Evolutionary conservation across 1,140 invertebrate genomes (phyloP), one percentile per base, ranked within the genome.

Genomic region (Pemphigus obesinymphae): DNA sequence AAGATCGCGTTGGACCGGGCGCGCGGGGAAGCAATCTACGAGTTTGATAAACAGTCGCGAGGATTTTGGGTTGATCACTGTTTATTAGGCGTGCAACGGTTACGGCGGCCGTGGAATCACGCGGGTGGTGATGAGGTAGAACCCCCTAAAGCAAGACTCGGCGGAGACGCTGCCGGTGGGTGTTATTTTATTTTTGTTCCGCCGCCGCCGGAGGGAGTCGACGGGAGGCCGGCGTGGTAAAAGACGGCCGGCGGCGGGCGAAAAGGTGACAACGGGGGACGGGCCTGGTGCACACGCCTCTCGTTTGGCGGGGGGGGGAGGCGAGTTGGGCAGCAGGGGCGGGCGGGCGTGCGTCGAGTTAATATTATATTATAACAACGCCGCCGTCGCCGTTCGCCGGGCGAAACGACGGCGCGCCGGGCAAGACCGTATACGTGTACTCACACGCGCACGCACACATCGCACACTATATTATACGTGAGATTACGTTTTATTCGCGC

Each of bases 41-140:
- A 43, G 75, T 80, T 80, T 80, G 75, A 80, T 80, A 61, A 80
- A 80, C 75, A 80, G 75, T 61, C 37, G 55, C 40, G 75, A 61
- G 75, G 75, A 80, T 80, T n/a, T 80, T 80, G 55, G 31, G 75
- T 80, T 80, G 75, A 80, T 80, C 75, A 80, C 75, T 61, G 75
- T 80, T 80, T 80, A 80, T 72, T 72, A 72, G 70, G 43, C 26
- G 29, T 31, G 23, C 66, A 6, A 29, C 40, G 75, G 66, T 37
- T n/a, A n/a, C n/a, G n/a, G n/a, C 63, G 17, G 58, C 5, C 6
- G n/a, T 1, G 37, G 3, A 15, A 29, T 45, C 3, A 40, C 31
- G 13, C 1, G 61, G 15, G 26, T 23, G 58, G 23, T 11, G 23
- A 8, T 23, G 23, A 23, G n/a, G 17, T 61, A 61, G 58, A 26